Base-by-base conservation (phyloP, 2,113 vertebrate species). In the Forbesichthys agassizii region DNA sequence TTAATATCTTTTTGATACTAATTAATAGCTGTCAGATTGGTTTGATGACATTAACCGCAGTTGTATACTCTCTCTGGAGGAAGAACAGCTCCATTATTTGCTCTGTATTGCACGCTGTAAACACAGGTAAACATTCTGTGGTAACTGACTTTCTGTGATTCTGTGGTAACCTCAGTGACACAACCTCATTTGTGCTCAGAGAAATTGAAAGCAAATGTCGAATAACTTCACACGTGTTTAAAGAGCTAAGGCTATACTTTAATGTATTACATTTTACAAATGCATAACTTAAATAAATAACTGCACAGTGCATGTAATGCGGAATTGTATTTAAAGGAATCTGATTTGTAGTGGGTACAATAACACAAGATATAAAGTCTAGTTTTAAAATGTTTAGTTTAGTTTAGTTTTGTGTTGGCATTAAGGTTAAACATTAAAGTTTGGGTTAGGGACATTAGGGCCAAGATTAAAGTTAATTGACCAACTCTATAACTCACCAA, bases 401-500 rank as follows among this genome's bases (percentile, higher is more conserved):
- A 52, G 14, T 20, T 56, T 20, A 56, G 54, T 10, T 3, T 7
- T 10, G 14, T 55, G n/a, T 8, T 18, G 12, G 14, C 53, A n/a
- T 18, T 55, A 18, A n/a, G 36, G 36, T 42, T 42, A 6, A 42
- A 0, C 5, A 6, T 42, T 6, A 42, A 8, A 5, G 36, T 16
- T 54, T 7, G 9, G 53, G 9, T 58, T 48, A 9, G 2, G 33
- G 48, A 18, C 18, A 33, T 42, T 10, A 60, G 27, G 5, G 46
- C 33, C 0, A 4, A 1, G 33, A 13, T 42, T 42, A 0, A n/a
- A 20, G 33, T 1, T 1, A 8, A 8, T 16, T 3, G 18, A 58
- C 11, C 46, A 5, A 69, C 92, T 90, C 82, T 20, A 20, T 20
- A 20, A 27, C 27, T 27, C 27, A 96, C 96, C 95, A 69, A 96